These are phyloP conservation scores for Diplolepis rosae DNA, from an alignment of 2,888 invertebrate species.

Conservation along the genomic window DNA sequence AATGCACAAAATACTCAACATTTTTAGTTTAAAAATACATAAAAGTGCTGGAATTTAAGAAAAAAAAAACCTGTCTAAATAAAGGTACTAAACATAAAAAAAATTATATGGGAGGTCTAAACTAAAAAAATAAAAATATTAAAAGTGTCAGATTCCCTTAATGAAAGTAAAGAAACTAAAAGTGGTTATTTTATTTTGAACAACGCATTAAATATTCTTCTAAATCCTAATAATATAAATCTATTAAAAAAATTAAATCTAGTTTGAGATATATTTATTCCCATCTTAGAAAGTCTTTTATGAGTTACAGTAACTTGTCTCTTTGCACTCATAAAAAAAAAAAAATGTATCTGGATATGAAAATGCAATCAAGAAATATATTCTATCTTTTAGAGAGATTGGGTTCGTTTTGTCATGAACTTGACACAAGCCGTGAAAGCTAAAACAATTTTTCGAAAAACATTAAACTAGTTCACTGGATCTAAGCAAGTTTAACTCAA, in stretches of 20 bases:
- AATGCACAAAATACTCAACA: too few species aligned
- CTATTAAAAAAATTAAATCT: background rate
- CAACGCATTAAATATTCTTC: too few species aligned
- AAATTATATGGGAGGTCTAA: too few species aligned
- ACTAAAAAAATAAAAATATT: too few species aligned
- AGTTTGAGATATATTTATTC: background rate
- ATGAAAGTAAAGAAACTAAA: too few species aligned
- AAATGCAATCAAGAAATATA: background rate
- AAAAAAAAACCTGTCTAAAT: too few species aligned
- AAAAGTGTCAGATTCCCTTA: too few species aligned
- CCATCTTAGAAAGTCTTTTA: background rate
- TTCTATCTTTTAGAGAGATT: background rate
- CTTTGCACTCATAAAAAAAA: background rate
- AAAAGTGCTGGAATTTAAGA: too few species aligned
- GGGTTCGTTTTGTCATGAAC: background rate
- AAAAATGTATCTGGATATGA: background rate
- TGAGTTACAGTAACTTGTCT: background rate
- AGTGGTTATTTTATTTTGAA: too few species aligned
- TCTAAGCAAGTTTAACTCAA: constrained; percentile 5
- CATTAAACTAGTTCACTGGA: background rate
- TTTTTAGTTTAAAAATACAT: too few species aligned
- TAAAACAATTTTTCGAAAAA: background rate
- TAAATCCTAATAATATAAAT: too few species aligned
- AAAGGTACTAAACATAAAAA: too few species aligned
- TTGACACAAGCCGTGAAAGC: background rate